A percentile compares a stretch with the other conserved stretches of the same genome.
These are phyloP conservation scores for Chamaetylas fuelleborni DNA, from an alignment of 2,113 vertebrate species.

Conservation along the genomic window DNA sequence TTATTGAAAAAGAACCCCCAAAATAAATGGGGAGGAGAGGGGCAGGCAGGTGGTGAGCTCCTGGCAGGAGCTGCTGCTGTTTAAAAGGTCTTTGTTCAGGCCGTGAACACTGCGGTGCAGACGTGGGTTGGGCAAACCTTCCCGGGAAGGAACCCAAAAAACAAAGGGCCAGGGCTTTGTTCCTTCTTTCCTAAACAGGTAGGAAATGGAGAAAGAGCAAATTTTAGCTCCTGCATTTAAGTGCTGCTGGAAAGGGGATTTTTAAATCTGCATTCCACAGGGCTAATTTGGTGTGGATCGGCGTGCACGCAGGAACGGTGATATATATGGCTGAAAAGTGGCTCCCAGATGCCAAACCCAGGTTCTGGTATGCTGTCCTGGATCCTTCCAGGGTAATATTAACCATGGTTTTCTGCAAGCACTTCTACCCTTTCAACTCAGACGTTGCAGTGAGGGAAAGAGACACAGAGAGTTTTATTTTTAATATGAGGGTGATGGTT, in stretches of 20 bases:
- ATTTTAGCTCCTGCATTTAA: constrained; percentile 10
- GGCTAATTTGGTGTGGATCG: constrained; percentile 46
- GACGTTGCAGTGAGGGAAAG: neutral
- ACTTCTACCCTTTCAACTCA: constrained; percentile 1
- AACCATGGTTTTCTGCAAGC: constrained; percentile 20
- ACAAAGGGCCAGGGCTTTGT: constrained; percentile 20
- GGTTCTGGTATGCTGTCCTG: constrained; percentile 57
- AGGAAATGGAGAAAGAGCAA: constrained; percentile 47
- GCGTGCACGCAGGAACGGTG: constrained; percentile 20
- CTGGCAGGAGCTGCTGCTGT: neutral
- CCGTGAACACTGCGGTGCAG: neutral
- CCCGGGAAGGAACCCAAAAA: neutral
- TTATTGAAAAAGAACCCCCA: constrained; percentile 36
- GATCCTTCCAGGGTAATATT: constrained; percentile 45
- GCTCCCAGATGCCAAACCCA: constrained; percentile 53
- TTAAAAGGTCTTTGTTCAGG: constrained; percentile 30
- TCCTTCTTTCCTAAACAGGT: constrained; percentile 37
- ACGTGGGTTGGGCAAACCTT: constrained; percentile 4
- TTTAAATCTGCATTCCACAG: constrained; percentile 28
- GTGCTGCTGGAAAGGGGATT: constrained; percentile 41
- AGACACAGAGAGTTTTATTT: neutral
- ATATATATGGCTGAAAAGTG: constrained; percentile 50
- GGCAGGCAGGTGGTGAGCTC: constrained; percentile 65
- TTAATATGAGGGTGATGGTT: neutral
- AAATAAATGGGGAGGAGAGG: neutral